Conservation (phyloP, 2,888 invertebrate species). For the Bombylius major region DNA sequence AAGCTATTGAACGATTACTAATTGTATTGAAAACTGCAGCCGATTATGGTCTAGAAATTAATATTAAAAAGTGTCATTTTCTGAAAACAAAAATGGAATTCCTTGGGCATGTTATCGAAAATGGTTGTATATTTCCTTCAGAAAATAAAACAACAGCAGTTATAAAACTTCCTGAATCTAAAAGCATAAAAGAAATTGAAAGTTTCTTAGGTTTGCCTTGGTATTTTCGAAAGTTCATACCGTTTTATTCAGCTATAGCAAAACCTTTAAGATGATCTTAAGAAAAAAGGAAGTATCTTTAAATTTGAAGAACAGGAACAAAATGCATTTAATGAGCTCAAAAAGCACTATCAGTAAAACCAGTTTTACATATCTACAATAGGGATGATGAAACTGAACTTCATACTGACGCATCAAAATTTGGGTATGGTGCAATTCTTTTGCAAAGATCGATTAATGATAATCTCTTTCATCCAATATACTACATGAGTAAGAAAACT, state of each 20-base stretch:
- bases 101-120: constrained; percentile 4
- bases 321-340: not conserved
- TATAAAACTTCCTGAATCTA: constrained; percentile 2
- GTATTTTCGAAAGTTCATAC: too few relatives aligned
- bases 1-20: not conserved
- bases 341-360: not conserved
- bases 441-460: not conserved
- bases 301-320: not conserved
- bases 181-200: not conserved
- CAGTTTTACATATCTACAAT: not conserved
- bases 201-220: not conserved
- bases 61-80: not conserved
- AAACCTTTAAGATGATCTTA: not conserved
- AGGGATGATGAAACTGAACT: not conserved
- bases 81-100: not conserved
- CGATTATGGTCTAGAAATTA: not conserved
- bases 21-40: not conserved
- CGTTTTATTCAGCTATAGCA: too few relatives aligned
- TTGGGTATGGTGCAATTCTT: not conserved
- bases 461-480: not conserved
- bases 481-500: not conserved
- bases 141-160: constrained; percentile 3
- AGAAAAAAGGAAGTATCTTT: not conserved
- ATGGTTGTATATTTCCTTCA: constrained; percentile 1
- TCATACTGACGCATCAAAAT: not conserved